Base-by-base conservation (phyloP, 2,113 vertebrate genomes). In the Chroicocephalus ridibundus region DNA sequence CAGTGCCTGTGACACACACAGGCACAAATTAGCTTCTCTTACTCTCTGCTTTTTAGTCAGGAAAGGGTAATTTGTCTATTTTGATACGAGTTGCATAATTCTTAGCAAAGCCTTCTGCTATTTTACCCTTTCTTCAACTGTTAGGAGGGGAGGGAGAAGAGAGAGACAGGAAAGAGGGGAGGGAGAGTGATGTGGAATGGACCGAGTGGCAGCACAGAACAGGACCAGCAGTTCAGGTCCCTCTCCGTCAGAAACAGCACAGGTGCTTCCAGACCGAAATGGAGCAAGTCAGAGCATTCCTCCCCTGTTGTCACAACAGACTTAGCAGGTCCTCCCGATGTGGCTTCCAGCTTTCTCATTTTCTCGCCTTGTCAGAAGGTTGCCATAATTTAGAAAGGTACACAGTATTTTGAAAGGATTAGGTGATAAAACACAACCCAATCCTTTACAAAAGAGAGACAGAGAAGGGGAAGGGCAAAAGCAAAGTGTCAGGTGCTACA, bases 221-320 rank as follows among this genome's bases (percentile, higher is more conserved):
- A 80, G 42, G 93, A 84, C 68, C 65, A 84, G 11, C 34, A 32
- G n/a, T 66, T 54, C 4, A 2, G 86, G 90, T 95, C 75, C 60
- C 75, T 46, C 38, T 62, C 81, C 93, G 94, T 65, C 88, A 90
- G 86, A 90, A 87, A 87, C 47, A 92, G 88, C 95, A 93, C 91
- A 98, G 96, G 91, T 90, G 90, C 66, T 93, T 97, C 97, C 97
- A 97, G 95, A 91, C 96, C 97, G 87, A 89, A 98, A 95, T 55
- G 93, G 93, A 96, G 93, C 85, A 79, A 87, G 95, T 87, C 97
- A 97, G 91, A 83, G 89, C 96, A 92, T 97, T 98, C 92, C 97
- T 93, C 88, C 90, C 83, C 88, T 98, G 95, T 98, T 98, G 98
- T 98, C 98, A 98, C 96, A 98, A 98, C 97, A 98, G 93, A 94